Evolutionary conservation across 2,797 vertebrate species (phyloP).

Genomic region (Coendou prehensilis): DNA sequence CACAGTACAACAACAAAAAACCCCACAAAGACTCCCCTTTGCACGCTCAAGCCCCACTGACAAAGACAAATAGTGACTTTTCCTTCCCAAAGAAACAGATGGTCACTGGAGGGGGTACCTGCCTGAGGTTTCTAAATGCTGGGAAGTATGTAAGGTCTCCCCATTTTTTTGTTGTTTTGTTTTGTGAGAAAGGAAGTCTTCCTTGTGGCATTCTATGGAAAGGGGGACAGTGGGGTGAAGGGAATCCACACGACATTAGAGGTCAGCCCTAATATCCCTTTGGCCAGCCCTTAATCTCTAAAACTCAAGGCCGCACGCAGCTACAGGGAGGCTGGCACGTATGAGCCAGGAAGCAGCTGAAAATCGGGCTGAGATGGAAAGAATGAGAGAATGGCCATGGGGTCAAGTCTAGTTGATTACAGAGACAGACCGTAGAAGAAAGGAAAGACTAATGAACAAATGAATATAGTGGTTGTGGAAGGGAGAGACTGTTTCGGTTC

Average conservation of each 20-base stretch:
- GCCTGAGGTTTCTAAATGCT: background rate
- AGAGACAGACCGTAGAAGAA: background rate
- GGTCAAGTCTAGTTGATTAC: background rate
- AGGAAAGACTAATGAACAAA: background rate
- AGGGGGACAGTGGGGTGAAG: background rate
- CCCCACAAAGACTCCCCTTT: background rate
- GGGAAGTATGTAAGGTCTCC: background rate
- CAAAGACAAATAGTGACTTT: background rate
- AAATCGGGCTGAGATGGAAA: background rate
- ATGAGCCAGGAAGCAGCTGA: background rate
- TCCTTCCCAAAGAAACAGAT: background rate
- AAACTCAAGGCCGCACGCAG: background rate
- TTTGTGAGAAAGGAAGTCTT: background rate
- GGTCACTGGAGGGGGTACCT: background rate
- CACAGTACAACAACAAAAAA: accelerated
- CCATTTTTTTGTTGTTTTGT: background rate
- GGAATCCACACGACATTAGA: background rate
- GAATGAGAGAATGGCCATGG: background rate
- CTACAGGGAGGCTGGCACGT: background rate
- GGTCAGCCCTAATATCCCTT: background rate
- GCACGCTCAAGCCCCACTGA: background rate
- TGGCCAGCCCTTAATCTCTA: background rate
- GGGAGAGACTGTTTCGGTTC: background rate
- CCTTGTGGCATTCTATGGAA: background rate
- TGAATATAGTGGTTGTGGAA: no score